These are phyloP conservation scores for Dicyrtomina minuta DNA, from an alignment of 2,888 invertebrate species.

Conservation along the genomic window DNA sequence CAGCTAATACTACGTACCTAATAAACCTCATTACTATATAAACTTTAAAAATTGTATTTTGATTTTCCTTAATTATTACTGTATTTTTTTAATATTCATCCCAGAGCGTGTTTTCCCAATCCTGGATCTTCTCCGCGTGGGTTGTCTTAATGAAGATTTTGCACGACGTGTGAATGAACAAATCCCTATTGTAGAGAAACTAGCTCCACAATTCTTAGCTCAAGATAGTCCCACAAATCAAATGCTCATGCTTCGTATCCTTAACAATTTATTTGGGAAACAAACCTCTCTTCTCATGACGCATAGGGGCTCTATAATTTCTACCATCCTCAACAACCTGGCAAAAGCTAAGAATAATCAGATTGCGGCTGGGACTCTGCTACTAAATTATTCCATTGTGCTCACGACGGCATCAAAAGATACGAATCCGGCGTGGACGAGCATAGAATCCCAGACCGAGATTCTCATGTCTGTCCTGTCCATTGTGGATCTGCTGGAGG, in stretches of 20 bases:
- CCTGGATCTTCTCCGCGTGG: conserved; percentile 81
- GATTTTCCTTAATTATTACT: too few species aligned
- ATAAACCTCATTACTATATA: too few species aligned
- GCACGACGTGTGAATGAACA: conserved; percentile 58
- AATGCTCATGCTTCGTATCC: conserved; percentile 72
- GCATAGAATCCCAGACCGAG: conserved; percentile 75
- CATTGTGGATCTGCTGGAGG: conserved; percentile 57
- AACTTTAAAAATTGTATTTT: too few species aligned
- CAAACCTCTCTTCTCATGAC: conserved; percentile 64
- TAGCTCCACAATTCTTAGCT: conserved; percentile 53
- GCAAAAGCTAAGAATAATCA: conserved; percentile 66
- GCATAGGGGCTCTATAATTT: conserved; percentile 63
- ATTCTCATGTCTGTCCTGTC: conserved; percentile 77
- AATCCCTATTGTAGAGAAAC: conserved; percentile 56
- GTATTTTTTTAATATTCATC: conserved; percentile 1
- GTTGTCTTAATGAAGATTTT: conserved; percentile 66
- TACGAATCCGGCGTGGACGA: conserved; percentile 63
- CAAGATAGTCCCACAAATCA: conserved; percentile 68
- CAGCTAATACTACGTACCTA: not conserved
- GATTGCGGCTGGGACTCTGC: conserved; percentile 72
- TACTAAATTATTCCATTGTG: conserved; percentile 70
- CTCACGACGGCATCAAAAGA: conserved; percentile 57
- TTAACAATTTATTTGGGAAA: conserved; percentile 75
- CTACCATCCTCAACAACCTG: conserved; percentile 61
- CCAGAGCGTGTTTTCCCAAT: conserved; percentile 73